These are phyloP conservation scores for Hippocampus kuda DNA, from an alignment of 2,797 vertebrate species.

Conservation along the genomic window DNA sequence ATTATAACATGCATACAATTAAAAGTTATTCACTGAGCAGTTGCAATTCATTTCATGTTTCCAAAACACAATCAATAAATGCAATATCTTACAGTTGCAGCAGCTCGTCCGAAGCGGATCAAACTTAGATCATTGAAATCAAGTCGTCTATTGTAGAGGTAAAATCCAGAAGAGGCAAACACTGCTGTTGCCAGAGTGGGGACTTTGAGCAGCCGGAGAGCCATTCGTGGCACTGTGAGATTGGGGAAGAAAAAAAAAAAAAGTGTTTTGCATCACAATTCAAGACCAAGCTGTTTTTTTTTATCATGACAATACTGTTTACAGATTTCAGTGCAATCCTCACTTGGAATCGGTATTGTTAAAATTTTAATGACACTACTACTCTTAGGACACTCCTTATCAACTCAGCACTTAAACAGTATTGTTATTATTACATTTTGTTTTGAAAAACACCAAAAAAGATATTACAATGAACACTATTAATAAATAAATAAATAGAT, in stretches of 20 bases:
- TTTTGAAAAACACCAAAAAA: too few species aligned
- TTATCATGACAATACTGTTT: too few species aligned
- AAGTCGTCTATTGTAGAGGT: conserved; percentile 70
- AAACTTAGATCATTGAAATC: conserved; percentile 83
- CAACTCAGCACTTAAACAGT: too few species aligned
- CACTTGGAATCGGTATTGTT: too few species aligned
- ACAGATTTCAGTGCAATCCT: too few species aligned
- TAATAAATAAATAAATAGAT: too few species aligned
- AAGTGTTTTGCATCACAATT: neutral
- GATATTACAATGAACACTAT: too few species aligned
- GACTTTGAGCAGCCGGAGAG: conserved; percentile 70
- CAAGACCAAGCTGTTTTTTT: too few species aligned
- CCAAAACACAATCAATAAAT: neutral
- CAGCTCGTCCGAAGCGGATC: conserved; percentile 82
- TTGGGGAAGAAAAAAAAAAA: neutral
- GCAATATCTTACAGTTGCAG: conserved; percentile 64
- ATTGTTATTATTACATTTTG: too few species aligned
- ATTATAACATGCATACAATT: neutral
- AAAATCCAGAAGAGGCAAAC: conserved; percentile 76
- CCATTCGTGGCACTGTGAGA: conserved; percentile 67
- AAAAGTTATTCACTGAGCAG: neutral
- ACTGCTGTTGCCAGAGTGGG: conserved; percentile 68
- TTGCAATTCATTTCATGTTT: neutral
- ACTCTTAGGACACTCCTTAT: too few species aligned
- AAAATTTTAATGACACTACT: too few species aligned